Evolutionary conservation across 2,797 vertebrate genomes (phyloP), one percentile per base, ranked within the genome.

Genomic region (Toxotes lorentzi): DNA sequence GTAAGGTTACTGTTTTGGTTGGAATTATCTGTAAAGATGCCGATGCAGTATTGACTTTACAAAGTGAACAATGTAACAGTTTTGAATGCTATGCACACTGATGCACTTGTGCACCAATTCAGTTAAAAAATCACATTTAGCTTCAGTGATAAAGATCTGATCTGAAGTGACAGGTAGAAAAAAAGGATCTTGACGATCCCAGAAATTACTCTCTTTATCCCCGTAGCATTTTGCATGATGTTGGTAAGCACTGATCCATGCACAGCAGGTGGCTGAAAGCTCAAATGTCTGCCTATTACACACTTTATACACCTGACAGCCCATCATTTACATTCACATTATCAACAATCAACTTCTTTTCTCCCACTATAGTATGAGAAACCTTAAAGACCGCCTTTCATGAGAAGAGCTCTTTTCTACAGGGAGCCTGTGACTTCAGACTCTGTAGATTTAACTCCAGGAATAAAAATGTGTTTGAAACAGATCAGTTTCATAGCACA

Each of bases 391-490:
- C 10, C n/a, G 19, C 24, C 11, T 50, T 60, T 60, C 8, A 54
- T 53, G 21, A 41, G 4, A 32, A 66, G 74, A 53, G 1, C 23
- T 61, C 2, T 30, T 24, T 59, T 62, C 24, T 14, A 11, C 45
- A 4, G 11, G 16, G 32, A 69, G 27, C 24, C 19, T 54, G 23
- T 27, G 56, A 71, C 40, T 66, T 73, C 47, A 47, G 30, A 73
- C 35, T 68, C 41, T 56, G 19, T 11, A 53, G 32, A 60, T n/a
- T 51, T 30, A 13, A 27, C 34, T 43, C 38, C 0, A 10, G 64
- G 34, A 58, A 53, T 61, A 45, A 71, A 66, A 54, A 48, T 17
- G 2, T 2, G 54, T 56, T 72, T 38, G 48, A 77, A 79, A 59
- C 19, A 19, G 38, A 66, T 23, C 54, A 12, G 41, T 72, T 75